Percentiles rank a stretch among this genome's conserved stretches.
Evolutionary conservation across 2,797 vertebrate species (phyloP).

Genomic region (Pteropus rufus): DNA sequence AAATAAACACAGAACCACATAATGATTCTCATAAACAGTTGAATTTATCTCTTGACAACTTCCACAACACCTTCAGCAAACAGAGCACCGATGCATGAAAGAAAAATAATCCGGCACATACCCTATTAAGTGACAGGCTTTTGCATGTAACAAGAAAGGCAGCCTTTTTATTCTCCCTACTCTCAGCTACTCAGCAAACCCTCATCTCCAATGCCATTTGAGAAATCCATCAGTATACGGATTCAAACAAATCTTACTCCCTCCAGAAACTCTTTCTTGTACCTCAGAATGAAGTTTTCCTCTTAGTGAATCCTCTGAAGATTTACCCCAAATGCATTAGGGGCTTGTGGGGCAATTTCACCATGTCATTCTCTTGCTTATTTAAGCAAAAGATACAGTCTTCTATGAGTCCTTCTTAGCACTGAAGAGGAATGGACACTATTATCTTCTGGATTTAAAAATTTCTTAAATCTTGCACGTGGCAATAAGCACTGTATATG

Average conservation of each 20-base stretch:
- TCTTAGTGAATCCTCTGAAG: background rate
- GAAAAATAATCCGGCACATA: conserved; percentile 37
- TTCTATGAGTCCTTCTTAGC: background rate
- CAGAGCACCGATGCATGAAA: conserved; percentile 18
- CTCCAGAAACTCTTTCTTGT: background rate
- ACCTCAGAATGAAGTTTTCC: background rate
- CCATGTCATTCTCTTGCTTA: background rate
- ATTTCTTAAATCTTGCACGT: background rate
- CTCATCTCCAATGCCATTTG: background rate
- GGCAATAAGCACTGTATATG: too few species aligned
- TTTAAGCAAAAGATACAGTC: background rate
- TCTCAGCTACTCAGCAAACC: background rate
- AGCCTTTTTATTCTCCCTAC: background rate
- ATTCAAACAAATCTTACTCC: conserved; percentile 18
- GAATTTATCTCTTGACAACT: conserved; percentile 72
- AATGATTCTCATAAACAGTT: conserved; percentile 64
- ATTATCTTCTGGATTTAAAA: background rate
- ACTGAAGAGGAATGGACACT: background rate
- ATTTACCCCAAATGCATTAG: background rate
- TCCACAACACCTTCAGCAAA: conserved; percentile 59
- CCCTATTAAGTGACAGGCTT: conserved; percentile 10
- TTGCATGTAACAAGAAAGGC: conserved; percentile 20
- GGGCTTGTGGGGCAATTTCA: background rate
- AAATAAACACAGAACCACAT: conserved; percentile 59
- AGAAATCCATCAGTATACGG: conserved; percentile 10